These are phyloP conservation scores for Rhadina sibilatrix DNA, from an alignment of 2,113 vertebrate genomes.

Conservation along the genomic window DNA sequence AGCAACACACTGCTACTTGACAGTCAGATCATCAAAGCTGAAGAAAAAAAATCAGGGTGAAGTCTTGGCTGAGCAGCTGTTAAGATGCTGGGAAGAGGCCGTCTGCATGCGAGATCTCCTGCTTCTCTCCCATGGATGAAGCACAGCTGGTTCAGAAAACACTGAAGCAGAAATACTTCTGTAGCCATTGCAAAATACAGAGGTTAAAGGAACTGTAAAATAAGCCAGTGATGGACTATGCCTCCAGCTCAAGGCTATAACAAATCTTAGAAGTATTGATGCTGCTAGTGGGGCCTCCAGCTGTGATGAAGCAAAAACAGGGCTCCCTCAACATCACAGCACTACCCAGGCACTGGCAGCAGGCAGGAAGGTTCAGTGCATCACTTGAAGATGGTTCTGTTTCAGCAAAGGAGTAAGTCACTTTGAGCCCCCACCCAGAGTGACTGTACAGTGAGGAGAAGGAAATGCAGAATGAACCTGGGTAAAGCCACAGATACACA, in stretches of 20 bases:
- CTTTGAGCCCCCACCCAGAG: neutral
- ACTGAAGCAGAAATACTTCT: neutral
- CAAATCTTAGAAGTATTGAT: neutral
- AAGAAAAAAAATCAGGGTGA: neutral
- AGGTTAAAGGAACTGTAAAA: neutral
- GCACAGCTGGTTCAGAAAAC: neutral
- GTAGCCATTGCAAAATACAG: neutral
- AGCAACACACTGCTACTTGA: neutral
- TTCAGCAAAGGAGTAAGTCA: neutral
- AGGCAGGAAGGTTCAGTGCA: neutral
- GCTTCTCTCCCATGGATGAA: neutral
- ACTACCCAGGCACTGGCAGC: neutral
- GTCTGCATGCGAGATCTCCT: fast-evolving
- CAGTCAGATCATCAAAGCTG: neutral
- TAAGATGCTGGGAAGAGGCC: neutral
- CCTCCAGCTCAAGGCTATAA: neutral
- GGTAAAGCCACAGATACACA: neutral
- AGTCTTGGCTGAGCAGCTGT: neutral
- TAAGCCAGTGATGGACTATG: neutral
- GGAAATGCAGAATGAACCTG: neutral
- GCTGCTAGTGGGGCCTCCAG: neutral
- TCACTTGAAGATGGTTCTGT: neutral
- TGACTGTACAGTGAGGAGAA: neutral
- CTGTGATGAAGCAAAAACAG: neutral
- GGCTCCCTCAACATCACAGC: neutral